Conservation (phyloP, 92 coral and sea anemone species). For the Zoanthus gigantus region DNA sequence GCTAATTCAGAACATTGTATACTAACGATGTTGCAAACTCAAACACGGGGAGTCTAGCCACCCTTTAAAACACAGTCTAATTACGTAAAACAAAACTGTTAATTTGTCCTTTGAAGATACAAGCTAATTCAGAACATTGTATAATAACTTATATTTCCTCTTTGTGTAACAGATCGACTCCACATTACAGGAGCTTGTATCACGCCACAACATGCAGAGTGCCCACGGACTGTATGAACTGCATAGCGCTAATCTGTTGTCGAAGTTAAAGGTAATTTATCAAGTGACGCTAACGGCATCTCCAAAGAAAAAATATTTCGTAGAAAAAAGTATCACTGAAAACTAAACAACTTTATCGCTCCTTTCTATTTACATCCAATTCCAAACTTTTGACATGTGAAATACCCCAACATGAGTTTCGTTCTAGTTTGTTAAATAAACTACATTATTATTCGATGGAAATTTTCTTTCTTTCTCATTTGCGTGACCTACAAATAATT, state of each 20-base stretch:
- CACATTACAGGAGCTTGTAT: constrained; percentile 62
- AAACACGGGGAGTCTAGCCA: too few species aligned
- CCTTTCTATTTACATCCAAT: not conserved
- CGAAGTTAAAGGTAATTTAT: constrained; percentile 75
- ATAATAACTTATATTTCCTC: not conserved
- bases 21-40: not conserved
- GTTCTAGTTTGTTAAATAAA: too few species aligned
- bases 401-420: not conserved
- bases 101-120: too few species aligned
- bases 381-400: not conserved
- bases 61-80: not conserved
- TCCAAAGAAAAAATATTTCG: not conserved
- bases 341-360: not conserved
- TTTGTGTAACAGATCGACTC: constrained; percentile 12
- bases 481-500: too few species aligned
- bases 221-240: constrained; percentile 68
- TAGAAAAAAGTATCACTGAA: too few species aligned
- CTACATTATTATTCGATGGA: too few species aligned
- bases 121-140: not conserved
- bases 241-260: constrained; percentile 70
- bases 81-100: not conserved
- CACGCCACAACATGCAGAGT: constrained; percentile 61
- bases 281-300: not conserved
- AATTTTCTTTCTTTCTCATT: too few species aligned
- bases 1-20: not conserved